Base-by-base conservation (phyloP, 2,888 invertebrate species). In the Nomada goodeniana region DNA sequence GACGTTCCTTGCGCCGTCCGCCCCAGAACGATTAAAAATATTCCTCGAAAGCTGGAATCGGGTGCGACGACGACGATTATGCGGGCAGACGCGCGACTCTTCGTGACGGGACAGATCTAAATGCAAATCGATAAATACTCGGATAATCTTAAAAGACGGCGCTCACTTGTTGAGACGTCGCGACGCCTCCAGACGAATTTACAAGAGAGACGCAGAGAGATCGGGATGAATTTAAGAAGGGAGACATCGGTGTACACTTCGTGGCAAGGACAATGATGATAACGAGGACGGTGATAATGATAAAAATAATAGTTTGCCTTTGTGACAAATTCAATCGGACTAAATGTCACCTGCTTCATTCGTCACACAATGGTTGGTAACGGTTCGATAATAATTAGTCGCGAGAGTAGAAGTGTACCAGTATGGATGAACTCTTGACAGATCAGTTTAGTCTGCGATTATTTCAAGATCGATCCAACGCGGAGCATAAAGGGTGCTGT, bases 81-180 rank as follows among this genome's bases (percentile, higher is more conserved):
- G 53, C 61, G 26, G 11, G 36, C 53, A 52, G 64, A 26, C 63
- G 44, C n/a, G 5, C 63, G 63, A 55, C 76, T 61, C 71, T 15
- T 47, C 76, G 72, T 68, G 64, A 73, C 78, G 74, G 47, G 83
- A 81, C 83, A 83, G 87, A 86, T 86, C 76, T 81, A 87, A 86
- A 86, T 86, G 87, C 87, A 86, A 86, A 87, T 86, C 72, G 71
- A 64, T 71, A 81, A 85, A 76, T 81, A 83, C 77, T 72, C 85
- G 85, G 85, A 77, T 84, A 84, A 74, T 75, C 69, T 67, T 60
- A n/a, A 78, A 76, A 74, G 59, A 20, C 23, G 71, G 53, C 80
- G 73, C 36, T 53, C 29, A 47, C 61, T 53, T 5, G 36, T 60
- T 44, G 60, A 29, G 26, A 55, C 64, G 67, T 70, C 52, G 72